Conservation (phyloP, 2,113 vertebrate species). For the Phylloscopus whistleri region DNA sequence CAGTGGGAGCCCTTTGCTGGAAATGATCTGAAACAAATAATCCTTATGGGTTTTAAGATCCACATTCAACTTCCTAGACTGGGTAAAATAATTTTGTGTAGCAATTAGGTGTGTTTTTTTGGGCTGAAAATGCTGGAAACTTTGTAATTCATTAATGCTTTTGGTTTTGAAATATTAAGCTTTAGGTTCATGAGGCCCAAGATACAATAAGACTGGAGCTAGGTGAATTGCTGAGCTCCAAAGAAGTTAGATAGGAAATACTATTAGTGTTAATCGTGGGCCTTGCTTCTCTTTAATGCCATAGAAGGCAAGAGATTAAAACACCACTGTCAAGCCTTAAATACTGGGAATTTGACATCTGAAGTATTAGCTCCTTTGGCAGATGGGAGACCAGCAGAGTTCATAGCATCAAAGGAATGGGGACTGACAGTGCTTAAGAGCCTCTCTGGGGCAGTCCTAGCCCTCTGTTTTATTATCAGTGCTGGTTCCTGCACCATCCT, state of each 20-base stretch:
- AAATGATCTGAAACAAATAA: neutral
- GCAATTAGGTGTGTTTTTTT: neutral
- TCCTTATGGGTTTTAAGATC: neutral
- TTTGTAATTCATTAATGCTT: neutral
- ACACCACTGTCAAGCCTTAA: slow-evolving; percentile 24
- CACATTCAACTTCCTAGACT: neutral
- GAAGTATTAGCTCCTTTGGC: slow-evolving; percentile 40
- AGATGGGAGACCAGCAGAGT: slow-evolving; percentile 32
- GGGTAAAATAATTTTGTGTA: neutral
- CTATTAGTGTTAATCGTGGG: slow-evolving; percentile 30
- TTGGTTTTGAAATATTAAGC: neutral
- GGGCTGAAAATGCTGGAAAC: neutral
- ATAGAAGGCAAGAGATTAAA: slow-evolving; percentile 53
- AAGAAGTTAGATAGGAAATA: slow-evolving; percentile 22
- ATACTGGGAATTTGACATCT: slow-evolving; percentile 16
- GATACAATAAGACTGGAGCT: neutral
- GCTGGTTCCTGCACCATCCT: neutral
- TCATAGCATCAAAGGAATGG: slow-evolving; percentile 30
- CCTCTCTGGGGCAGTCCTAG: neutral
- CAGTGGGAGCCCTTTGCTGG: neutral
- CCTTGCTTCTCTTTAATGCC: slow-evolving; percentile 34
- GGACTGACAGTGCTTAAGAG: neutral
- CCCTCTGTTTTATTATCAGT: slow-evolving; percentile 8
- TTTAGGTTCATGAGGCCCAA: neutral
- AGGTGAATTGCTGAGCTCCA: neutral